These are phyloP conservation scores for Hymenopus coronatus DNA, from an alignment of 2,888 invertebrate genomes.

Conservation along the genomic window DNA sequence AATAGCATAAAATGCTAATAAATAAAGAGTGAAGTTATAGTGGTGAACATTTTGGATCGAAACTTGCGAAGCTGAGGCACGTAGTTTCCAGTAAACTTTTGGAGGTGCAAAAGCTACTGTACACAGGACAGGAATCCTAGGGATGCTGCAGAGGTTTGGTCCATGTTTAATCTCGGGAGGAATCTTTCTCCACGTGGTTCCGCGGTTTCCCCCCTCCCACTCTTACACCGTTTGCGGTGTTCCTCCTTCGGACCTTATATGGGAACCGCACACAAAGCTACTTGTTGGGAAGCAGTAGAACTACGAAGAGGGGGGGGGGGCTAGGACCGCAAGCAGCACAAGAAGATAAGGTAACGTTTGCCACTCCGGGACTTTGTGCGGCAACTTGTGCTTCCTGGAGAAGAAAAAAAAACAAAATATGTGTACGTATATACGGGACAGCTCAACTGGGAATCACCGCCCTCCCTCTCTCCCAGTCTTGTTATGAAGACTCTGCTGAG, in stretches of 20 bases:
- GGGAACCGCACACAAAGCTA: neutral
- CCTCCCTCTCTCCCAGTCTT: neutral
- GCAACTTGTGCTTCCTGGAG: neutral
- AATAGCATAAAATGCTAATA: too few relatives aligned
- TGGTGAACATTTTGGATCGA: too few relatives aligned
- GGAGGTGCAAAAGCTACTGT: neutral
- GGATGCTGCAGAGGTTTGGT: neutral
- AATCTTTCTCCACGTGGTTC: slow-evolving; percentile 12
- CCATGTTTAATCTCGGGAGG: slow-evolving; percentile 3
- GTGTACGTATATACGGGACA: neutral
- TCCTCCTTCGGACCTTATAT: slow-evolving; percentile 6
- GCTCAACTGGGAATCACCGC: neutral
- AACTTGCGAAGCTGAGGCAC: neutral
- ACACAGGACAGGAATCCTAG: neutral
- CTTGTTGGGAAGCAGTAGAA: neutral
- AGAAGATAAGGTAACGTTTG: neutral
- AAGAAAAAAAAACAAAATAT: neutral
- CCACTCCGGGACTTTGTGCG: neutral
- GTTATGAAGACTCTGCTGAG: neutral
- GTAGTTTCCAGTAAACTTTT: neutral
- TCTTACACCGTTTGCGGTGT: neutral
- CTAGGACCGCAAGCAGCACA: neutral
- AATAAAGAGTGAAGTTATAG: too few relatives aligned
- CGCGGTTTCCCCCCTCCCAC: neutral
- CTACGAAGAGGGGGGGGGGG: neutral